Percentiles rank a stretch among this genome's conserved stretches.
phyloP scores from a whole-genome alignment of 2,797 vertebrate genomes.

The Pagetopsis macropterus region DNA sequence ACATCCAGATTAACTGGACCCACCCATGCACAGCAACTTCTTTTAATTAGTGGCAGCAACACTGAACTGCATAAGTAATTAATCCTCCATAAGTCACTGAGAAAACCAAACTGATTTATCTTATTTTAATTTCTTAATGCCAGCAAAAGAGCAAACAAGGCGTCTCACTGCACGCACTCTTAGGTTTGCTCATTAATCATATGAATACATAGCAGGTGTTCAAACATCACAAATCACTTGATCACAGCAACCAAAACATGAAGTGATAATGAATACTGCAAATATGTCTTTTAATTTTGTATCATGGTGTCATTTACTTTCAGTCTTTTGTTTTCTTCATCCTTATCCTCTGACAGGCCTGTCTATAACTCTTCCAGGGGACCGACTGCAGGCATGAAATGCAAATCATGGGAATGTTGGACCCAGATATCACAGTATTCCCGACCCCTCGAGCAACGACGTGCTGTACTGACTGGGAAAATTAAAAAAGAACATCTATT shows the following conservation, averaged over 20 bases:
- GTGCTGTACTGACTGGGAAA: constrained; percentile 35
- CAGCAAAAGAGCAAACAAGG: constrained; percentile 10
- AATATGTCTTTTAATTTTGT: constrained; percentile 3
- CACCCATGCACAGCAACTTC: constrained; percentile 19
- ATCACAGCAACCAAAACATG: constrained; percentile 19
- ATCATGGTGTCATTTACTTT: not conserved
- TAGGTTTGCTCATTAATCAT: constrained; percentile 39
- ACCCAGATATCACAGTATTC: constrained; percentile 64
- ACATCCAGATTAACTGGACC: constrained; percentile 31
- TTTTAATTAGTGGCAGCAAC: constrained; percentile 45
- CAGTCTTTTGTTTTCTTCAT: not conserved
- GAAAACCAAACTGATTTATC: constrained; percentile 27
- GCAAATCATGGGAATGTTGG: constrained; percentile 67
- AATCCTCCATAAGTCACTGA: constrained; percentile 22
- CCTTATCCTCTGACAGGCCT: constrained; percentile 6
- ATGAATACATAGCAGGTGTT: constrained; percentile 20
- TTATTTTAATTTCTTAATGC: constrained; percentile 24
- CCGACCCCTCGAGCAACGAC: constrained; percentile 57
- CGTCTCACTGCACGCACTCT: constrained; percentile 4
- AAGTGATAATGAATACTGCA: not conserved
- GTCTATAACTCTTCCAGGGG: constrained; percentile 25
- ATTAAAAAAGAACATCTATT: constrained; percentile 61
- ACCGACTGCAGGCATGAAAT: constrained; percentile 22
- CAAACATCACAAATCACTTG: constrained; percentile 21
- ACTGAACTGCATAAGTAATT: constrained; percentile 11